Percentiles rank a stretch among this genome's conserved stretches.
phyloP scores from a whole-genome alignment of 1,140 invertebrate genomes.

The Leptopilina boulardi region DNA sequence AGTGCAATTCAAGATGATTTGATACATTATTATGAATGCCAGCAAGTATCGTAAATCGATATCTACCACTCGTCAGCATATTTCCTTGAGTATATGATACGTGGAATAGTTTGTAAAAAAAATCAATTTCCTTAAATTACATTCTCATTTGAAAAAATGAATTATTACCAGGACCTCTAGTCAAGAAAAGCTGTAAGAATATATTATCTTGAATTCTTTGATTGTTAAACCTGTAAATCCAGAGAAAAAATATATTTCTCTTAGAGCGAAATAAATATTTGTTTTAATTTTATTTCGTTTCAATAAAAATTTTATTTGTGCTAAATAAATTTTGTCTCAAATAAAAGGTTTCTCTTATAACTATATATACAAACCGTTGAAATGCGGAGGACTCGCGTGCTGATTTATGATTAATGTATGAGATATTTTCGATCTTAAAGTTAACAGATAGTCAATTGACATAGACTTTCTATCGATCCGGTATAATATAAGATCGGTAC shows the following conservation, averaged over 20 bases:
- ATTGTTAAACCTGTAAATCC: background rate
- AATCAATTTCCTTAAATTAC: conserved; percentile 15
- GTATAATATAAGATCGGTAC: background rate
- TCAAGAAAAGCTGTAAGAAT: background rate
- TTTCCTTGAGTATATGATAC: background rate
- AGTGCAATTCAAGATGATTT: conserved; percentile 20
- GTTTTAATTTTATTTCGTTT: too few species aligned
- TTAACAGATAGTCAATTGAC: conserved; percentile 43
- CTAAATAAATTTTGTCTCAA: too few species aligned
- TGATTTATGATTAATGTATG: conserved; percentile 68
- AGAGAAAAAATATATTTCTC: too few species aligned
- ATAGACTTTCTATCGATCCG: conserved; percentile 62
- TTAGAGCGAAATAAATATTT: too few species aligned
- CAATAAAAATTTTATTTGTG: too few species aligned
- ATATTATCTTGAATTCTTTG: background rate
- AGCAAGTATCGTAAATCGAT: conserved; percentile 12
- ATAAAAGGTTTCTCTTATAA: too few species aligned
- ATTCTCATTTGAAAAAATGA: background rate
- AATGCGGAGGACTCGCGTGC: conserved; percentile 51
- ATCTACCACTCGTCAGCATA: conserved; percentile 1
- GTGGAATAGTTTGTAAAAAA: background rate
- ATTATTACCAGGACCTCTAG: background rate
- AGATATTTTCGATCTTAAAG: conserved; percentile 61
- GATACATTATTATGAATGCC: background rate
- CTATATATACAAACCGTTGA: too few species aligned